phyloP scores from a whole-genome alignment of 2,113 vertebrate species.

The Calonectris borealis region DNA sequence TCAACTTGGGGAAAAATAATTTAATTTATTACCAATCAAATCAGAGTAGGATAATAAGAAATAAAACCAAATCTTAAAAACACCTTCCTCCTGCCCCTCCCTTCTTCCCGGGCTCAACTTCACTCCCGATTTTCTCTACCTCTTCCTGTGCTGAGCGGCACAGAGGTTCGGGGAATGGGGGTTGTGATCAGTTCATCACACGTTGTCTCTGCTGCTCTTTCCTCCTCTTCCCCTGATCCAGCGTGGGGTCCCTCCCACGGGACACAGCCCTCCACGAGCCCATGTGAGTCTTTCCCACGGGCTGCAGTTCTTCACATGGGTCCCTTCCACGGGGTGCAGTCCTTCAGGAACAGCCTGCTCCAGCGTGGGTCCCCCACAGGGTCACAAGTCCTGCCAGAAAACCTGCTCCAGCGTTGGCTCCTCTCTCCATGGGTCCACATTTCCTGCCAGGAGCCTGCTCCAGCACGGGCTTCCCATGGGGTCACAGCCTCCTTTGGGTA shows the following conservation, averaged over 20 bases:
- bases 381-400: neutral
- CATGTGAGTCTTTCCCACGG: neutral
- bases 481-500: neutral
- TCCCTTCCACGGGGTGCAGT: neutral
- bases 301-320: neutral
- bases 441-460: neutral
- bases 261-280: neutral
- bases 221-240: neutral
- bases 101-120: neutral
- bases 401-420: neutral
- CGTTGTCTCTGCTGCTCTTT: neutral
- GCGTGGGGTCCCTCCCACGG: neutral
- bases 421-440: neutral
- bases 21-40: neutral
- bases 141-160: neutral
- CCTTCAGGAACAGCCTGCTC: neutral
- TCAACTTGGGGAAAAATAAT: neutral
- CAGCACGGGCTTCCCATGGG: accelerated
- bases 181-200: neutral
- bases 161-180: neutral
- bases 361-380: neutral
- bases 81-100: neutral
- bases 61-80: neutral
- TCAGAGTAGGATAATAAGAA: neutral
- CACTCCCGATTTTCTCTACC: neutral